phyloP scores from a whole-genome alignment of 92 coral and sea anemone species.

The Blastomussa wellsi region DNA sequence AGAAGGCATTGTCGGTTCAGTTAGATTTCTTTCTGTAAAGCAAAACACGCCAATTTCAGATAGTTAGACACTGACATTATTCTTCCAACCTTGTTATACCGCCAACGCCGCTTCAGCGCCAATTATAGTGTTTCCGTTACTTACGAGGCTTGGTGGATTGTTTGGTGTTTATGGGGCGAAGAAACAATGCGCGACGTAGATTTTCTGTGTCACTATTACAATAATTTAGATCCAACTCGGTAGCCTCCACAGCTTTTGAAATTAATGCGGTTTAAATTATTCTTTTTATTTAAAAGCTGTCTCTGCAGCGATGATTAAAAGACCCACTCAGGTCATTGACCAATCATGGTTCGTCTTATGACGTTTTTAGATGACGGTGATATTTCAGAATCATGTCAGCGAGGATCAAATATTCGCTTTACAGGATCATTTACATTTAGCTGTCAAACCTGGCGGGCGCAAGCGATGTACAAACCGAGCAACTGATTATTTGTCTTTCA shows the following conservation, averaged over 20 bases:
- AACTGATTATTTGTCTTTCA: neutral
- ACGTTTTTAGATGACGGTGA: slow-evolving; percentile 24
- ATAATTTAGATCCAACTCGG: neutral
- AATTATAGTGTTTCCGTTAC: neutral
- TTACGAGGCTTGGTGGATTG: neutral
- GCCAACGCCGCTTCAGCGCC: neutral
- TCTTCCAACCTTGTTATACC: neutral
- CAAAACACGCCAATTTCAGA: neutral
- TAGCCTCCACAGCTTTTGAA: slow-evolving; percentile 2
- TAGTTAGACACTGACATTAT: neutral
- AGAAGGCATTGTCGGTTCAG: slow-evolving; percentile 52
- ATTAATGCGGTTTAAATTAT: slow-evolving; percentile 19
- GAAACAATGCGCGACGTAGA: neutral
- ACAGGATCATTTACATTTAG: neutral
- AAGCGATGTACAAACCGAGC: neutral
- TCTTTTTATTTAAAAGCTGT: slow-evolving; percentile 17
- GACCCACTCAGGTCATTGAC: neutral
- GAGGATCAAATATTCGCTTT: slow-evolving; percentile 15
- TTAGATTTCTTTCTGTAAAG: neutral
- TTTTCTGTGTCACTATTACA: neutral
- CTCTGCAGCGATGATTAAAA: neutral
- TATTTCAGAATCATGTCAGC: slow-evolving; percentile 34
- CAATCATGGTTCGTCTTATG: slow-evolving; percentile 27
- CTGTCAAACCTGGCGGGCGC: slow-evolving; percentile 1
- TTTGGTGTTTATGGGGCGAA: neutral